Conservation (phyloP, 2,888 invertebrate species). For the Cynaeus angustus region DNA sequence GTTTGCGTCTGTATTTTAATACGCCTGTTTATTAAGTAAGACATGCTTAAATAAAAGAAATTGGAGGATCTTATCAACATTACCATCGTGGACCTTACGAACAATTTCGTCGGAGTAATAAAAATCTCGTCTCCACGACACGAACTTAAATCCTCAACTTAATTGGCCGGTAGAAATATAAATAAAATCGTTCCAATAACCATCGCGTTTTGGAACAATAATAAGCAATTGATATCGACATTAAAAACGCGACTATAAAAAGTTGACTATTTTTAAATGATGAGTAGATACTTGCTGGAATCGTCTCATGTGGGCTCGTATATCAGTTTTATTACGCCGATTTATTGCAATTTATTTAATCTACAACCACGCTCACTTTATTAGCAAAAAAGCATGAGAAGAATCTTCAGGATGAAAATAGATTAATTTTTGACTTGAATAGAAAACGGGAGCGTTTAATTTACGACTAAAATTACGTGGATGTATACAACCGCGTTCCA, state of each 20-base stretch:
- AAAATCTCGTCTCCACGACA: slow-evolving; percentile 11
- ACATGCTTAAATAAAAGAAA: slow-evolving; percentile 20
- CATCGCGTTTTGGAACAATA: slow-evolving; percentile 11
- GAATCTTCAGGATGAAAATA: slow-evolving; percentile 10
- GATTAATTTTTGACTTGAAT: slow-evolving; percentile 29
- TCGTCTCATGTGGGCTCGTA: slow-evolving; percentile 28
- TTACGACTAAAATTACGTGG: slow-evolving; percentile 30
- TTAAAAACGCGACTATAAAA: slow-evolving; percentile 8
- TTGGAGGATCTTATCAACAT: slow-evolving; percentile 19
- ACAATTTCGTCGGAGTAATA: slow-evolving; percentile 17
- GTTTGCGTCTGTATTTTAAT: slow-evolving; percentile 32
- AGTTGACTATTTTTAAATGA: slow-evolving; percentile 22
- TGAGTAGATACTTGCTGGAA: slow-evolving; percentile 26
- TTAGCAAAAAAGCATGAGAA: slow-evolving; percentile 23
- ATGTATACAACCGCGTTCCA: slow-evolving; percentile 36
- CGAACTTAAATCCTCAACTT: slow-evolving; percentile 24
- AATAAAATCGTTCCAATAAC: slow-evolving; percentile 4
- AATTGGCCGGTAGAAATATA: slow-evolving; percentile 19
- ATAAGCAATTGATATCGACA: slow-evolving; percentile 32
- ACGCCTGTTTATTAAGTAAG: slow-evolving; percentile 34
- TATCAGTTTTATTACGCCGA: slow-evolving; percentile 24
- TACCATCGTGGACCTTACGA: slow-evolving; percentile 22
- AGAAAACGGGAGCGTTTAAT: slow-evolving; percentile 37
- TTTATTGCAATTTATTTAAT: slow-evolving; percentile 35
- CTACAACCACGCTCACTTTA: slow-evolving; percentile 30